Percentiles rank a stretch among this genome's conserved stretches.
Evolutionary conservation across 2,113 vertebrate genomes (phyloP).

Genomic region (Gulo gulo): DNA sequence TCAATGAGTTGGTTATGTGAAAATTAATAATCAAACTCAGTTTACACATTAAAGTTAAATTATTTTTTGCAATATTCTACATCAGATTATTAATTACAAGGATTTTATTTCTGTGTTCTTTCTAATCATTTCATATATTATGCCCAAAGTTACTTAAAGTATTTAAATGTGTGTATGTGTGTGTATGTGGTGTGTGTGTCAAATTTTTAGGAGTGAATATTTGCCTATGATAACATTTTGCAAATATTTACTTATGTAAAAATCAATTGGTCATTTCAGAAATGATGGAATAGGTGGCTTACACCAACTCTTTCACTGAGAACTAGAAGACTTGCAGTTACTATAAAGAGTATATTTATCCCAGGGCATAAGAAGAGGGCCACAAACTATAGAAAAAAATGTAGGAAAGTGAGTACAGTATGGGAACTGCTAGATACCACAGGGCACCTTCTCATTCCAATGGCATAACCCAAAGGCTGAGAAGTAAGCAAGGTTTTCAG

Average conservation of each 20-base stretch:
- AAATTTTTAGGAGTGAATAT: neutral
- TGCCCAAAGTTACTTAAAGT: neutral
- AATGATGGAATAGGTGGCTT: neutral
- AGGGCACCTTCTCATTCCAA: neutral
- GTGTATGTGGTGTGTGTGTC: neutral
- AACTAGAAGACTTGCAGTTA: neutral
- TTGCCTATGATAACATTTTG: neutral
- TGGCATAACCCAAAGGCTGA: neutral
- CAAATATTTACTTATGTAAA: neutral
- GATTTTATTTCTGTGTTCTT: neutral
- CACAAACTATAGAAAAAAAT: neutral
- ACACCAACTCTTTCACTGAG: neutral
- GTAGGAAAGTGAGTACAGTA: neutral
- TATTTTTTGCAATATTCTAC: neutral
- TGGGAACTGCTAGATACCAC: rapidly evolving
- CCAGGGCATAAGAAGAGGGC: neutral
- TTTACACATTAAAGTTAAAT: neutral
- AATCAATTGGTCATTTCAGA: neutral
- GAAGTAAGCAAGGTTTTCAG: neutral
- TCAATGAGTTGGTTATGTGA: neutral
- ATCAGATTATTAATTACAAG: neutral
- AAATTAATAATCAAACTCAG: neutral
- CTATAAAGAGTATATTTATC: neutral
- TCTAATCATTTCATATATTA: neutral
- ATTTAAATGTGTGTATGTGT: neutral